phyloP scores from a whole-genome alignment of 2,888 invertebrate genomes.

The Macaria liturata region DNA sequence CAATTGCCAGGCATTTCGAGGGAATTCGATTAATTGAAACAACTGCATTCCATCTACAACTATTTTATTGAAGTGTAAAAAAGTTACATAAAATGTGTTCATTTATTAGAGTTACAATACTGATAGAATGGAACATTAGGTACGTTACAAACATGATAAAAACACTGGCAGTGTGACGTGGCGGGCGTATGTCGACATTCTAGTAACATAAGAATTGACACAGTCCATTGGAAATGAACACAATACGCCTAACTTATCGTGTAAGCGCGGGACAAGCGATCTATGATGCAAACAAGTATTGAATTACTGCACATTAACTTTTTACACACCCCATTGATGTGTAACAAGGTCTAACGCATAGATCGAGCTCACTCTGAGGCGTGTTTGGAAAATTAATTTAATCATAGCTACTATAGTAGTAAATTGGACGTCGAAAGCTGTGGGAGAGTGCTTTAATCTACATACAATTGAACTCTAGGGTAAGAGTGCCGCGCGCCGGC shows the following conservation, averaged over 20 bases:
- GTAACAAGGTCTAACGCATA: slow-evolving; percentile 76
- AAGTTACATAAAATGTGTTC: slow-evolving; percentile 70
- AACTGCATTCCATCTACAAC: slow-evolving; percentile 71
- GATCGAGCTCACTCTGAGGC: slow-evolving; percentile 72
- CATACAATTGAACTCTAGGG: slow-evolving; percentile 51
- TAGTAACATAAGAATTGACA: slow-evolving; percentile 86
- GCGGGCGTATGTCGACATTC: slow-evolving; percentile 85
- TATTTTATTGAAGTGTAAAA: slow-evolving; percentile 78
- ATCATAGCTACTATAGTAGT: slow-evolving; percentile 43
- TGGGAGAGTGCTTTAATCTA: slow-evolving; percentile 53
- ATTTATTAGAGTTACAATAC: slow-evolving; percentile 50
- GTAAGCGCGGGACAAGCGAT: slow-evolving; percentile 54
- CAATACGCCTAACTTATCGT: slow-evolving; percentile 62
- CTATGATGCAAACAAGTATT: slow-evolving; percentile 66
- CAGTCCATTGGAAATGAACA: slow-evolving; percentile 82
- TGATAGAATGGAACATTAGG: slow-evolving; percentile 38
- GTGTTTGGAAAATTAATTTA: slow-evolving; percentile 50
- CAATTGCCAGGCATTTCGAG: slow-evolving; percentile 77
- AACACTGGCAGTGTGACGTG: slow-evolving; percentile 74
- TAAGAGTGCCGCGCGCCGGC: slow-evolving; percentile 39
- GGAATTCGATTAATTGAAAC: slow-evolving; percentile 79
- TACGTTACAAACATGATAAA: slow-evolving; percentile 49
- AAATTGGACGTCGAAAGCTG: slow-evolving; percentile 52
- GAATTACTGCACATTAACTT: slow-evolving; percentile 50
- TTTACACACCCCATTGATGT: slow-evolving; percentile 62